Conservation (phyloP, 35 echinoderm and acorn worm genomes). For the Apostichopus californicus region DNA sequence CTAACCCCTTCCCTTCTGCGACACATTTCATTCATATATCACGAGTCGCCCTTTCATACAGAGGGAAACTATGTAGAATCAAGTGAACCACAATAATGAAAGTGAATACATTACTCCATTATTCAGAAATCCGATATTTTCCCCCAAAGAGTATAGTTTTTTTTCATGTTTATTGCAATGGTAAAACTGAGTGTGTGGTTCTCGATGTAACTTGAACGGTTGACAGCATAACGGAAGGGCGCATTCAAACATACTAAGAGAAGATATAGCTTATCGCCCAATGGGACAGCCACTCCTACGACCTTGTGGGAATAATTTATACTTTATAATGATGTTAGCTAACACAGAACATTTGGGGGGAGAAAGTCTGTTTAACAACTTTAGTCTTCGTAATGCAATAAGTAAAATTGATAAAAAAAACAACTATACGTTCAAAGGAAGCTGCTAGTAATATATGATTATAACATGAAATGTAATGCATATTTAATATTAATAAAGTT, state of each 20-base stretch:
- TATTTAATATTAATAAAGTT: no score
- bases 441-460: no score
- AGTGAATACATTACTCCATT: background rate
- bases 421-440: no score
- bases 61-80: no score
- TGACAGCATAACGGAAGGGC: background rate
- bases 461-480: no score
- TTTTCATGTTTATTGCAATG: background rate
- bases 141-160: background rate
- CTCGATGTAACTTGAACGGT: background rate
- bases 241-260: background rate
- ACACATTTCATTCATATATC: no score
- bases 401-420: no score
- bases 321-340: conserved; percentile 5
- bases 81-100: background rate
- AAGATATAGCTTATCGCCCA: background rate
- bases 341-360: background rate
- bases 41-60: no score
- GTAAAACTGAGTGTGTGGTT: background rate
- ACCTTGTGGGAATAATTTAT: background rate
- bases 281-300: background rate
- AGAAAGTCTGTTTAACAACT: no score
- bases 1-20: no score
- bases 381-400: no score
- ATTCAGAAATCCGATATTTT: background rate